These are phyloP conservation scores for Ibycter americanus DNA, from an alignment of 2,797 vertebrate genomes.

Conservation along the genomic window DNA sequence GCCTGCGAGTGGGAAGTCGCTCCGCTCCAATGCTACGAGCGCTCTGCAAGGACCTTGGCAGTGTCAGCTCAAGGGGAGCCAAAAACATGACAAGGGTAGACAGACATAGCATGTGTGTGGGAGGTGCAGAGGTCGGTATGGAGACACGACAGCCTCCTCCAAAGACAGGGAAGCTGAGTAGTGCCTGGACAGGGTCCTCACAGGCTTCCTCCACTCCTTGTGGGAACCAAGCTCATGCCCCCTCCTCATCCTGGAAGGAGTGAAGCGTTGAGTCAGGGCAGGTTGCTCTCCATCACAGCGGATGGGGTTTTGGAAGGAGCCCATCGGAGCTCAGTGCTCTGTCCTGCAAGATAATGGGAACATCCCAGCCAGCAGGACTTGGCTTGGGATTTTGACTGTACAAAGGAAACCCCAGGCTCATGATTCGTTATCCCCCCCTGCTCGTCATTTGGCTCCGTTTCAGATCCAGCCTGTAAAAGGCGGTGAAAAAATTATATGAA, in stretches of 20 bases:
- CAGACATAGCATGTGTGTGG: neutral
- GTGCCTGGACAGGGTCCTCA: neutral
- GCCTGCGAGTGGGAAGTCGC: neutral
- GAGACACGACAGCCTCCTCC: neutral
- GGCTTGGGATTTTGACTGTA: neutral
- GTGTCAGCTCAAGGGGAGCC: neutral
- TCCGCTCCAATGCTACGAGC: neutral
- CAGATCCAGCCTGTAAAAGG: neutral
- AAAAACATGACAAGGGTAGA: neutral
- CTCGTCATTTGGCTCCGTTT: neutral
- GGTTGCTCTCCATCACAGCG: neutral
- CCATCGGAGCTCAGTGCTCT: neutral
- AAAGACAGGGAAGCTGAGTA: neutral
- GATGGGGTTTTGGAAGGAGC: neutral
- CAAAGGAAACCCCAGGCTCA: neutral
- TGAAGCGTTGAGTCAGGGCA: neutral
- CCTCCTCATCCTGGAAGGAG: neutral
- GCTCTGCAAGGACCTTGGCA: neutral
- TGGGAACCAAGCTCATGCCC: neutral
- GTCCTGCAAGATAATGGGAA: neutral
- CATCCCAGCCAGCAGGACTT: neutral
- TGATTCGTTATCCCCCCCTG: neutral
- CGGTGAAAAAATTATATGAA: neutral
- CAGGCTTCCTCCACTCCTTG: neutral
- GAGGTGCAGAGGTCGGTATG: neutral